Evolutionary conservation across 2,113 vertebrate species (phyloP), one percentile per base, ranked within the genome.

Genomic region (Archilochus colubris): DNA sequence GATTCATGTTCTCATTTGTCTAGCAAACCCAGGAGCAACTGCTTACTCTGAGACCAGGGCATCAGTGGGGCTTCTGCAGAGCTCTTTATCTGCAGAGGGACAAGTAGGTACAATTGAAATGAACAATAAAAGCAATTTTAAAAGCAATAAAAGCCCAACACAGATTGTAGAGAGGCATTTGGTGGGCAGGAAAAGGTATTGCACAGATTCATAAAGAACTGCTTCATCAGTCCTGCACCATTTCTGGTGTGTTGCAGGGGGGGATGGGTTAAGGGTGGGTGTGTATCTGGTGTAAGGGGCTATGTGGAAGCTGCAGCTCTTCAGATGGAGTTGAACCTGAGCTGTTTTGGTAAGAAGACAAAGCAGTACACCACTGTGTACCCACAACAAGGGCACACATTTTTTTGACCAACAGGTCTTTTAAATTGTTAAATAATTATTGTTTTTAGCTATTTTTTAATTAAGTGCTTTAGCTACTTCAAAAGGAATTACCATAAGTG

Each of bases 211-310:
- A 1, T 24, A 59, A 27, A 46, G 27, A 70, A 53, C 70, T 22
- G 28, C 20, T 36, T 82, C 51, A 20, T 30, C 28, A 12, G 5
- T 1, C 1, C 33, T 33, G 25, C 38, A 19, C 38, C 16, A 5
- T 16, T 48, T 48, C 18, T 19, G 40, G 40, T 40, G 46, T 48
- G 46, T 48, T 48, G 46, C 18, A 48, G 46, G 46, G 46, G 46
- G 16, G 12, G 17, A 4, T 31, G 13, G 40, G 21, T 43, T 24
- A 46, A 17, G 44, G 44, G 7, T 15, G 44, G 18, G 44, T 15
- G 19, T 7, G 20, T 66, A 44, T 4, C 27, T 24, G 8, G 17
- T 5, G 2, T 0, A 0, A 10, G 40, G n/a, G 31, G 8, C 27
- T 9, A 9, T 1, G 10, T 17, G 43, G 33, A 78, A 48, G n/a